These are phyloP conservation scores for Leptopilina drosophilae DNA, from an alignment of 2,888 invertebrate genomes.

Conservation along the genomic window DNA sequence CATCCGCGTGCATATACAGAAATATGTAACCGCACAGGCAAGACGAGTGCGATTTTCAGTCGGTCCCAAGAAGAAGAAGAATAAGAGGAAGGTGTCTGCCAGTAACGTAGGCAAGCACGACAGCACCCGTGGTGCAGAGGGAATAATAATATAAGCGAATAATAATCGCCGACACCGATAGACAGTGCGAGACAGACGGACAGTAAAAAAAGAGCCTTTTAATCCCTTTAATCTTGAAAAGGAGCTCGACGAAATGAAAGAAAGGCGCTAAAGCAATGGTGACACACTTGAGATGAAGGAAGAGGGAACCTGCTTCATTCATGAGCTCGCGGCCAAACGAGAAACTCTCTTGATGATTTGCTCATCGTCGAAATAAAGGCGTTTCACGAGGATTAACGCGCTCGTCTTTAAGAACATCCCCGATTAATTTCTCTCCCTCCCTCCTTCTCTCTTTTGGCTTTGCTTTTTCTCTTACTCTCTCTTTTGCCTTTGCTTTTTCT, in stretches of 20 bases:
- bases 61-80: slow-evolving; percentile 25
- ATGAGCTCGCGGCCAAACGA: slow-evolving; percentile 18
- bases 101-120: slow-evolving; percentile 21
- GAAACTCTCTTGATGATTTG: slow-evolving; percentile 14
- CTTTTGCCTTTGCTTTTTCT: too few relatives aligned
- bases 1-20: slow-evolving; percentile 63
- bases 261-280: slow-evolving; percentile 17
- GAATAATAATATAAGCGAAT: too few relatives aligned
- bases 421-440: background rate
- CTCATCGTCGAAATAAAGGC: background rate
- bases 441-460: too few relatives aligned
- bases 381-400: slow-evolving; percentile 3
- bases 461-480: too few relatives aligned
- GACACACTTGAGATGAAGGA: slow-evolving; percentile 23
- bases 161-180: background rate
- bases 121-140: slow-evolving; percentile 19
- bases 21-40: slow-evolving; percentile 46
- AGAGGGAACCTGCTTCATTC: slow-evolving; percentile 15
- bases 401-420: background rate
- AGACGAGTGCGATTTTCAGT: slow-evolving; percentile 58
- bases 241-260: slow-evolving; percentile 27
- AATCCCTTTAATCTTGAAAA: slow-evolving; percentile 34
- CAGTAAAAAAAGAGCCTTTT: background rate
- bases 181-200: background rate
- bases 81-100: slow-evolving; percentile 37